These are phyloP conservation scores for Pollimyrus isidori DNA, from an alignment of 2,113 vertebrate genomes.

Conservation along the genomic window DNA sequence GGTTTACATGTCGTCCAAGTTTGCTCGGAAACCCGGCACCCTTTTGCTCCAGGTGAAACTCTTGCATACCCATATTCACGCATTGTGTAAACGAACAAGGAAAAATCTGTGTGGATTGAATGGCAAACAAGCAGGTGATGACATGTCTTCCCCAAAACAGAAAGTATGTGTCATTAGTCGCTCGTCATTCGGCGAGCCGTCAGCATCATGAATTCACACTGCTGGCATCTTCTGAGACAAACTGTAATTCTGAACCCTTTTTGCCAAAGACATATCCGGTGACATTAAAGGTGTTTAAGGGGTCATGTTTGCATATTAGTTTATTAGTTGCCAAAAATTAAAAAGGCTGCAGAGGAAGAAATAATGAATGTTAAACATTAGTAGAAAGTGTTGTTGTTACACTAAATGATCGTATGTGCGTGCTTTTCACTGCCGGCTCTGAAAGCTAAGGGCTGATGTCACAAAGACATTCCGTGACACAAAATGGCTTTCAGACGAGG, in stretches of 20 bases:
- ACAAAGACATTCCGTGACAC: constrained; percentile 47
- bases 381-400: neutral
- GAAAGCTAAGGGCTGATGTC: constrained; percentile 43
- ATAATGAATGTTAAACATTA: neutral
- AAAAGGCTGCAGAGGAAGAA: neutral
- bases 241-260: constrained; percentile 19
- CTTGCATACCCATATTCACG: constrained; percentile 55
- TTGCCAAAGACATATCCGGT: constrained; percentile 14
- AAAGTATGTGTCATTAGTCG: constrained; percentile 56
- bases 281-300: constrained; percentile 21
- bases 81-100: constrained; percentile 64
- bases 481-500: constrained; percentile 35
- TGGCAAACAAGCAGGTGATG: constrained; percentile 65
- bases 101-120: constrained; percentile 56
- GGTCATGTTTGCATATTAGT: constrained; percentile 28
- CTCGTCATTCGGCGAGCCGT: constrained; percentile 23
- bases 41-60: constrained; percentile 59
- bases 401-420: neutral
- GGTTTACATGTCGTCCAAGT: constrained; percentile 46
- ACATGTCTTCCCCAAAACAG: constrained; percentile 49
- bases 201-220: constrained; percentile 19
- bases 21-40: constrained; percentile 58
- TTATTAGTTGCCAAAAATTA: constrained; percentile 21
- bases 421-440: constrained; percentile 18
- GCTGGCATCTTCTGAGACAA: constrained; percentile 18